Conservation (phyloP, 2,888 invertebrate species). For the Xestia ashworthii region DNA sequence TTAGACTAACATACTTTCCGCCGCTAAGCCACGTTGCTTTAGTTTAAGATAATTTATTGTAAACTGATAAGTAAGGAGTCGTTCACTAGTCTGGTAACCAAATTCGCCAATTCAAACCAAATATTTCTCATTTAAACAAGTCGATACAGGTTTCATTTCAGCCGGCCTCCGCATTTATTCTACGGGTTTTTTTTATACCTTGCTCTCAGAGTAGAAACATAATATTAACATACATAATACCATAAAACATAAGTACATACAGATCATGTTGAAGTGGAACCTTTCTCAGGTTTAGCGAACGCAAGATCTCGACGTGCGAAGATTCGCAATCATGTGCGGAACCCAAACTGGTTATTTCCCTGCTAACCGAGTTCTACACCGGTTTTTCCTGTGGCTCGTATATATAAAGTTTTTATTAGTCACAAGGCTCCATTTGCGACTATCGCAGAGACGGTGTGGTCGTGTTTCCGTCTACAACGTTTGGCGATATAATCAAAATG, state of each 20-base stretch:
- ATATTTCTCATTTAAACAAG: neutral
- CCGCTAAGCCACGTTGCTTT: neutral
- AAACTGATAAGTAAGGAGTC: neutral
- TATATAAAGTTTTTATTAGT: slow-evolving; percentile 37
- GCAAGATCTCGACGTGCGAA: neutral
- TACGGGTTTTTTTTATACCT: neutral
- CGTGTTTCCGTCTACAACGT: slow-evolving; percentile 20
- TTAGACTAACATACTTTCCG: neutral
- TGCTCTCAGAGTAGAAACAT: neutral
- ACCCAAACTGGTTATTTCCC: slow-evolving; percentile 34
- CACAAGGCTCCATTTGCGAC: slow-evolving; percentile 37
- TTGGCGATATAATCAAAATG: slow-evolving; percentile 31
- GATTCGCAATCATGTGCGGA: slow-evolving; percentile 14
- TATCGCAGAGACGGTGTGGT: slow-evolving; percentile 38
- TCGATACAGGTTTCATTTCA: slow-evolving; percentile 5
- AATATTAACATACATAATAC: neutral
- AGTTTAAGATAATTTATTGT: neutral
- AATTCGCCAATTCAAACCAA: neutral
- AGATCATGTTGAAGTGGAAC: neutral
- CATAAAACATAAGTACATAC: neutral
- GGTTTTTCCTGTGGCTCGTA: slow-evolving; percentile 45
- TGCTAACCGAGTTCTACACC: slow-evolving; percentile 10
- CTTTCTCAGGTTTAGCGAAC: neutral
- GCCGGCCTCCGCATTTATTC: neutral
- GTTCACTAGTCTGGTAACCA: neutral